phyloP scores from a whole-genome alignment of 2,888 invertebrate species.

The Protula sp. region DNA sequence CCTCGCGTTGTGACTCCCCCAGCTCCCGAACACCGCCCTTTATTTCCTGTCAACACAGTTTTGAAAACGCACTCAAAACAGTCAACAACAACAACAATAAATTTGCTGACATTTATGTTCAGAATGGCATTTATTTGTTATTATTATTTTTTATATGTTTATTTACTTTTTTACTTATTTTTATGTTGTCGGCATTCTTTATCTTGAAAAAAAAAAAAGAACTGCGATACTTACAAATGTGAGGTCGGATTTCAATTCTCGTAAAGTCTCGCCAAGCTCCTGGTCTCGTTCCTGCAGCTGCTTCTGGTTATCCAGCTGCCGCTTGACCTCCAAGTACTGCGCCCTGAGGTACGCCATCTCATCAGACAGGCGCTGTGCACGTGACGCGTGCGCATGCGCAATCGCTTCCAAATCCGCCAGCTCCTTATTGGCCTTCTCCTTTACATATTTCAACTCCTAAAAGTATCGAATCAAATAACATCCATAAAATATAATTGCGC shows the following conservation, averaged over 20 bases:
- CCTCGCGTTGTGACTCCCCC: too few species aligned
- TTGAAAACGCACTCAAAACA: too few species aligned
- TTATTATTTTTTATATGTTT: too few species aligned
- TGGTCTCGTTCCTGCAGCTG: slow-evolving; percentile 13
- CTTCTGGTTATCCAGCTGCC: slow-evolving; percentile 15
- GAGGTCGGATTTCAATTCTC: slow-evolving; percentile 21
- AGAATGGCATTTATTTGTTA: too few species aligned
- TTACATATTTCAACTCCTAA: slow-evolving; percentile 40
- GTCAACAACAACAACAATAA: too few species aligned
- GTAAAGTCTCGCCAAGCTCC: slow-evolving; percentile 13
- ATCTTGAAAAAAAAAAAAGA: too few species aligned
- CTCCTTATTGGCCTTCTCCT: slow-evolving; percentile 34
- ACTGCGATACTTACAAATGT: slow-evolving; percentile 16
- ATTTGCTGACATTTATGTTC: too few species aligned
- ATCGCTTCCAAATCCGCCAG: slow-evolving; percentile 40
- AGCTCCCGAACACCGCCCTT: too few species aligned
- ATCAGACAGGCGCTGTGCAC: slow-evolving; percentile 38
- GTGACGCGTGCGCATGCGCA: slow-evolving; percentile 43
- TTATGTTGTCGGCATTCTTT: too few species aligned
- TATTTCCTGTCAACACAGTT: too few species aligned
- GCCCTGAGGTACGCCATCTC: slow-evolving; percentile 35
- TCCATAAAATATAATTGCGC: too few species aligned
- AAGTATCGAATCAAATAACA: neutral
- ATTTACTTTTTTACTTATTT: too few species aligned
- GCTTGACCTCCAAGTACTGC: slow-evolving; percentile 23